Percentiles rank a stretch among this genome's conserved stretches.
Evolutionary conservation across 2,113 vertebrate genomes (phyloP).

Genomic region (Oncorhynchus mykiss): DNA sequence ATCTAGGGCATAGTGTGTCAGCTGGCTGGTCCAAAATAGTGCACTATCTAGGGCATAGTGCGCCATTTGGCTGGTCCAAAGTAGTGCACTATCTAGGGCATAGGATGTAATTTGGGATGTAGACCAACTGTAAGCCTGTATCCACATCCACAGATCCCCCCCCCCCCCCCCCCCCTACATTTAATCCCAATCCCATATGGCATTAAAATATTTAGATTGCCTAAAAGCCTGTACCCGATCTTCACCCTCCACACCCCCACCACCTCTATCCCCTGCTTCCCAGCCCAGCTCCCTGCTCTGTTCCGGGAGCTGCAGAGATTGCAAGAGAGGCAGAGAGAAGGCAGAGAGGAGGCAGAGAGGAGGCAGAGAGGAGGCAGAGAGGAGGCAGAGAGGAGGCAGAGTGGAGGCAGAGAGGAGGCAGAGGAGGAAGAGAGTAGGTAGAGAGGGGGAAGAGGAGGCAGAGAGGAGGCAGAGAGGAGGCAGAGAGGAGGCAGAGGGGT

Average conservation of each 20-base stretch:
- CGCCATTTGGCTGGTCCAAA: no score
- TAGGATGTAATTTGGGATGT: neutral
- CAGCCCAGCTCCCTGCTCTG: constrained; percentile 49
- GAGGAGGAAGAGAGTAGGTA: no score
- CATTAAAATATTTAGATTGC: constrained; percentile 72
- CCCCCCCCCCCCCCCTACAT: no score
- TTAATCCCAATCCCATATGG: constrained; percentile 62
- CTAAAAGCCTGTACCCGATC: constrained; percentile 68
- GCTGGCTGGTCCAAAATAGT: no score
- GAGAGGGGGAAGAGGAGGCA: no score
- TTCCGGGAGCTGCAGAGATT: constrained; percentile 67
- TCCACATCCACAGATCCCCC: constrained; percentile 48
- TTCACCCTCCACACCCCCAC: constrained; percentile 4
- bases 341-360: constrained; percentile 39
- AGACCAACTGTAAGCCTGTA: constrained; percentile 48
- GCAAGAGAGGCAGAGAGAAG: constrained; percentile 20
- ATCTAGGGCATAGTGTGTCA: no score
- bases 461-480: no score
- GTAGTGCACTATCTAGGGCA: no score
- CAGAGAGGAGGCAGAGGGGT: constrained; percentile 36
- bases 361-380: no score
- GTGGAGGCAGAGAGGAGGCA: no score
- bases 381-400: no score
- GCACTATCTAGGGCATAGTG: no score
- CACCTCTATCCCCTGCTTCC: constrained; percentile 47